Evolutionary conservation across 2,888 invertebrate genomes (phyloP).

Genomic region (Lasiommata megera): DNA sequence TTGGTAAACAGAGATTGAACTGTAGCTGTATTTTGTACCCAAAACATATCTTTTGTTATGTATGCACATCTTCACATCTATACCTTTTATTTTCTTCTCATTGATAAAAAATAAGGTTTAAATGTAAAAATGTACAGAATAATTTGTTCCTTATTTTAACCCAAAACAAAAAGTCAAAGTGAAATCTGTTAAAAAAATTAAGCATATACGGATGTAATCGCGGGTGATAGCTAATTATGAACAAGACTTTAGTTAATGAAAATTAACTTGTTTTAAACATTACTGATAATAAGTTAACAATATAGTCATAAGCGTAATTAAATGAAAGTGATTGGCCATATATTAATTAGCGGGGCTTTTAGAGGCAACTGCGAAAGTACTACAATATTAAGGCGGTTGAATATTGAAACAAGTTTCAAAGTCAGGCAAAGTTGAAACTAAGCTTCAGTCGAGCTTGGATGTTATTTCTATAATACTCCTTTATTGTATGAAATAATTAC

Average conservation of each 20-base stretch:
- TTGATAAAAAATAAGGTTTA: too few relatives aligned
- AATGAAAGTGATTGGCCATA: conserved; percentile 4
- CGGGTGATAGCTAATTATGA: too few relatives aligned
- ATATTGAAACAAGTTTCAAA: conserved; percentile 25
- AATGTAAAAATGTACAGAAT: too few relatives aligned
- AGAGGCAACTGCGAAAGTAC: not conserved
- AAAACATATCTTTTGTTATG: too few relatives aligned
- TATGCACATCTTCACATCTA: too few relatives aligned
- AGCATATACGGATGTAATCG: too few relatives aligned
- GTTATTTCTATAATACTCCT: conserved; percentile 23
- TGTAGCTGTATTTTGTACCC: too few relatives aligned
- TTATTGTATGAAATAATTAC: conserved; percentile 28
- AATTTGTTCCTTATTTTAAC: too few relatives aligned
- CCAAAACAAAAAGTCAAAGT: too few relatives aligned
- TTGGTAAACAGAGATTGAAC: too few relatives aligned
- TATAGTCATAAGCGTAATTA: not conserved
- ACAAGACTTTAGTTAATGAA: not conserved
- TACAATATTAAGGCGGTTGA: conserved; percentile 8
- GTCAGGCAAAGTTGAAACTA: conserved; percentile 20
- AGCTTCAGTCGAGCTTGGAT: conserved; percentile 12
- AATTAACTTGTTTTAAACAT: not conserved
- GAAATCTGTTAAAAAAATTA: too few relatives aligned
- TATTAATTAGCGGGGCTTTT: conserved; percentile 1
- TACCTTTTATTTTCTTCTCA: too few relatives aligned
- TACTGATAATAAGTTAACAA: not conserved